Conservation (phyloP, 2,888 invertebrate genomes). For the Drosophila phalerata region DNA sequence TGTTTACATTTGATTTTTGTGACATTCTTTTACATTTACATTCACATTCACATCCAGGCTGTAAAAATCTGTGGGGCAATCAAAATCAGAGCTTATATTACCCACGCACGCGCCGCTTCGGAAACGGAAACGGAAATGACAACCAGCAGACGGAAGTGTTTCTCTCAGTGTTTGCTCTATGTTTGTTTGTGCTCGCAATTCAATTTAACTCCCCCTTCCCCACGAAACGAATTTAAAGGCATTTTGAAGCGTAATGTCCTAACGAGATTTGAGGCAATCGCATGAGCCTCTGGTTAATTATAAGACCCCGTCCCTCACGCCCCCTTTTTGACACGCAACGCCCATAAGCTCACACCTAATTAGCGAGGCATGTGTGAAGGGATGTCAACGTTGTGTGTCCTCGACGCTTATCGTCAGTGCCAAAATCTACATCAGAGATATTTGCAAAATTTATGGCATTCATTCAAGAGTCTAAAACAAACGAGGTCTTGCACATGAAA, state of each 20-base stretch:
- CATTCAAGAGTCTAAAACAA: constrained; percentile 25
- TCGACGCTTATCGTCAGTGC: constrained; percentile 40
- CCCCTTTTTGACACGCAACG: constrained; percentile 20
- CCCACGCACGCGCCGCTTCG: constrained; percentile 48
- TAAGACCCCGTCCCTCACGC: constrained; percentile 1
- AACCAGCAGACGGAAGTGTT: constrained; percentile 61
- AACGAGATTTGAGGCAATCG: constrained; percentile 44
- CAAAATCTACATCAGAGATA: constrained; percentile 54
- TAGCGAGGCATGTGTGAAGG: constrained; percentile 35
- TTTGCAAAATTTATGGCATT: constrained; percentile 53
- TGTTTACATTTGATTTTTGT: constrained; percentile 22
- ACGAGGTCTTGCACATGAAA: not conserved
- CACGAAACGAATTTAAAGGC: constrained; percentile 33
- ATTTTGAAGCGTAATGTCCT: constrained; percentile 22
- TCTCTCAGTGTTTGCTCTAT: constrained; percentile 24
- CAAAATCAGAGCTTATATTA: constrained; percentile 47
- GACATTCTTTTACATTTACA: constrained; percentile 21
- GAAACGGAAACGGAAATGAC: constrained; percentile 69
- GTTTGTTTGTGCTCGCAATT: constrained; percentile 37
- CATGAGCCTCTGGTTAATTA: constrained; percentile 48
- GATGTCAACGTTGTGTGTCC: constrained; percentile 32
- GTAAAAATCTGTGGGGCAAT: constrained; percentile 32
- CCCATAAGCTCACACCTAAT: constrained; percentile 48
- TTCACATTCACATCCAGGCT: constrained; percentile 1
- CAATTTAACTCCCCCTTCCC: constrained; percentile 40